Conservation (phyloP, 1,140 invertebrate genomes). For the Drosophila micromelanica region DNA sequence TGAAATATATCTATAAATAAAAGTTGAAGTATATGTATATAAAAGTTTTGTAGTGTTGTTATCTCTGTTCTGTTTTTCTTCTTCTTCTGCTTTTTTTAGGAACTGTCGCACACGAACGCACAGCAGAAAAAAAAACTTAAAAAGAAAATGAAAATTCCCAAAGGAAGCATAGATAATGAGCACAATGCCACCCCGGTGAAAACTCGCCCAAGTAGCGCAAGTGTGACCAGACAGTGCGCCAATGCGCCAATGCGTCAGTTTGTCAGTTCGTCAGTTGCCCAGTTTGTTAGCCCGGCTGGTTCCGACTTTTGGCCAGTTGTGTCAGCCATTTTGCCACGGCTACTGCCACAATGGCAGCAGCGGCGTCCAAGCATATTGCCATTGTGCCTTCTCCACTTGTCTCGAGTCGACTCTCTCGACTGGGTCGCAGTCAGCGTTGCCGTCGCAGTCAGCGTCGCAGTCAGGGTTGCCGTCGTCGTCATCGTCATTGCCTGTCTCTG, state of each 20-base stretch:
- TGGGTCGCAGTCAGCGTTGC: constrained; percentile 27
- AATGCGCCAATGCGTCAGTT: constrained; percentile 31
- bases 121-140: constrained; percentile 47
- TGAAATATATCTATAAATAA: constrained; percentile 4
- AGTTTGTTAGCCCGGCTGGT: constrained; percentile 58
- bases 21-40: constrained; percentile 1
- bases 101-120: constrained; percentile 79
- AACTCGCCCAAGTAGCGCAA: constrained; percentile 40
- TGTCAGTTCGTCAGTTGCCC: constrained; percentile 40
- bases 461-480: constrained; percentile 41
- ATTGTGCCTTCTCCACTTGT: constrained; percentile 45
- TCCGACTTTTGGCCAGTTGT: constrained; percentile 45
- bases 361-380: constrained; percentile 62
- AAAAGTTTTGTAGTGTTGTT: constrained; percentile 17
- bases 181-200: constrained; percentile 45
- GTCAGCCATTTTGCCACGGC: constrained; percentile 73
- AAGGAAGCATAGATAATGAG: constrained; percentile 83
- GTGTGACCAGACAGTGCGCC: constrained; percentile 39
- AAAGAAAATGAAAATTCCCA: constrained; percentile 83
- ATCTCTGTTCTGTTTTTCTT: constrained; percentile 23
- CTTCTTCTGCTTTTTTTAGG: constrained; percentile 20
- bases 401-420: constrained; percentile 48
- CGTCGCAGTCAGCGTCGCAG: not conserved
- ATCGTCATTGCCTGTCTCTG: constrained; percentile 53
- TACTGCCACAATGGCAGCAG: constrained; percentile 40